Percentiles rank a stretch among this genome's conserved stretches.
Evolutionary conservation across 2,797 vertebrate species (phyloP).

Genomic region (Poliocrania exsul): DNA sequence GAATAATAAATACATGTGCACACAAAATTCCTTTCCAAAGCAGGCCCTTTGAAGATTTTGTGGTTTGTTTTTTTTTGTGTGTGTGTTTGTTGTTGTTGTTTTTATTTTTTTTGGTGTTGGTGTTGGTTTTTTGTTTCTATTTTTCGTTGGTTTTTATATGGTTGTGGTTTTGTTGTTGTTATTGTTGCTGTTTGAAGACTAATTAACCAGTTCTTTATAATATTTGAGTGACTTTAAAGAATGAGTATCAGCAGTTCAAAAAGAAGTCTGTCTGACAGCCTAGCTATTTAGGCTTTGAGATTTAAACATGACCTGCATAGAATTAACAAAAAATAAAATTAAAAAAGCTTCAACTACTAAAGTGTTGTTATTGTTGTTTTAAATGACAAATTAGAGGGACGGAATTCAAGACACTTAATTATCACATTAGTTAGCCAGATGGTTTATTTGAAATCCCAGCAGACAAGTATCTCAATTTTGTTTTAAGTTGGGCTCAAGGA

Average conservation of each 20-base stretch:
- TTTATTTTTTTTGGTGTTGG: no score
- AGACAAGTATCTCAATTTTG: constrained; percentile 24
- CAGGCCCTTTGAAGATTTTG: background rate
- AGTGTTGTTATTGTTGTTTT: constrained; percentile 22
- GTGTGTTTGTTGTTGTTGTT: background rate
- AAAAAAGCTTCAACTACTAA: background rate
- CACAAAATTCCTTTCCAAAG: background rate
- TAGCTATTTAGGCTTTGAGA: background rate
- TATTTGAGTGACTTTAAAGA: background rate
- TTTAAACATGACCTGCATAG: background rate
- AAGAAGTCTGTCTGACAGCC: background rate
- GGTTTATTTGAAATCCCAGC: constrained; percentile 45
- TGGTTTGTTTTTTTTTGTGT: background rate
- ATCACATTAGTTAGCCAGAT: constrained; percentile 32
- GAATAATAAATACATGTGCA: background rate
- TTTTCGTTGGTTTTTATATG: background rate
- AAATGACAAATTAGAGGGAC: constrained; percentile 30
- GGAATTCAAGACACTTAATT: constrained; percentile 47
- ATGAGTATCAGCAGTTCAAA: background rate
- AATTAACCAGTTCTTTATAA: background rate
- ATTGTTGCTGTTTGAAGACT: background rate
- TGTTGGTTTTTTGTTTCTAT: background rate
- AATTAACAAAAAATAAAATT: background rate
- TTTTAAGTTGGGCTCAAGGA: background rate
- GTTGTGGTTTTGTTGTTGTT: background rate